These are phyloP conservation scores for Anguilla pacifica DNA, from an alignment of 2,797 vertebrate genomes.

Conservation along the genomic window DNA sequence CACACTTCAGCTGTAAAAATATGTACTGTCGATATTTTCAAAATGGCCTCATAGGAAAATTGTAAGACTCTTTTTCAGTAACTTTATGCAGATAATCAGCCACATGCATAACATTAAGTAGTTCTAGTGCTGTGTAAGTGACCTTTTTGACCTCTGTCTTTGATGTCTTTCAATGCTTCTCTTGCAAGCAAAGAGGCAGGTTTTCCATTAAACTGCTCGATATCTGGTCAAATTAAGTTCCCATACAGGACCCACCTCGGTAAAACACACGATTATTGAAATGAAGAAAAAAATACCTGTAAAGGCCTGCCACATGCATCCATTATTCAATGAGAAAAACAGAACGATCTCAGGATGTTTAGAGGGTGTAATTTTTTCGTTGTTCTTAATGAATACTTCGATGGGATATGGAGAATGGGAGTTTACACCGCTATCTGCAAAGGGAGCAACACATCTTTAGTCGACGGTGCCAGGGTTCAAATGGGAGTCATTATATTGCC, in stretches of 20 bases:
- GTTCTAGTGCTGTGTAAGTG: conserved; percentile 29
- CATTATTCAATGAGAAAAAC: background rate
- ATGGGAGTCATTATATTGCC: conserved; percentile 2
- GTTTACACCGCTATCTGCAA: background rate
- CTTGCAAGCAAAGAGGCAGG: background rate
- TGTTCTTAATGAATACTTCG: background rate
- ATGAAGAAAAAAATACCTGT: background rate
- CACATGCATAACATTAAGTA: background rate
- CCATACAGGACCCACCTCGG: background rate
- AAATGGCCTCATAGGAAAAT: background rate
- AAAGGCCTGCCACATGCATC: background rate
- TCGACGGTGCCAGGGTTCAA: background rate
- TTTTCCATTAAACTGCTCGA: conserved; percentile 21
- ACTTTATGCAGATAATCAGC: background rate
- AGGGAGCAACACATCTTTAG: background rate
- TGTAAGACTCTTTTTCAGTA: background rate
- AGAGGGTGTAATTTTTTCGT: background rate
- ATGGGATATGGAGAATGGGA: background rate
- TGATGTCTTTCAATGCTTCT: background rate
- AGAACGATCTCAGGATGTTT: background rate
- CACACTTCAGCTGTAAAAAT: background rate
- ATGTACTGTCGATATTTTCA: background rate
- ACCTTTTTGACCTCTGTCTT: conserved; percentile 1
- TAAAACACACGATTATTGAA: background rate
- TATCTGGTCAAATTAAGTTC: background rate